Percentiles rank a stretch among this genome's conserved stretches.
These are phyloP conservation scores for Cheilinus undulatus DNA, from an alignment of 2,113 vertebrate species.

Conservation along the genomic window DNA sequence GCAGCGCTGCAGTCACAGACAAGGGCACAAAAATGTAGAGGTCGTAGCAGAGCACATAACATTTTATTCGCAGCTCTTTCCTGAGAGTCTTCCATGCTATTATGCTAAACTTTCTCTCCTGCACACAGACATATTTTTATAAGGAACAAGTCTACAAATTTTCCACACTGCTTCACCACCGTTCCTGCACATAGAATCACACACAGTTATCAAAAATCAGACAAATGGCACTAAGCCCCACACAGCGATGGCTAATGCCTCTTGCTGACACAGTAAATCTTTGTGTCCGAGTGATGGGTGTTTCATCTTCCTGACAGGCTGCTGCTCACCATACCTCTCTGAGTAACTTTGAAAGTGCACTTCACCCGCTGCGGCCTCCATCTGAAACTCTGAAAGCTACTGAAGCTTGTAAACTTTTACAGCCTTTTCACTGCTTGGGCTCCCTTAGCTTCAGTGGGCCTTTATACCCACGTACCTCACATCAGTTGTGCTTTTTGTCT, in stretches of 20 bases:
- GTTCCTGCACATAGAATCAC: background rate
- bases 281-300: constrained; percentile 41
- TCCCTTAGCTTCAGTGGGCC: constrained; percentile 34
- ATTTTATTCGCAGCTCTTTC: constrained; percentile 9
- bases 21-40: constrained; percentile 20
- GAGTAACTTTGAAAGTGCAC: constrained; percentile 47
- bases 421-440: constrained; percentile 40
- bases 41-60: constrained; percentile 4
- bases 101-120: constrained; percentile 10
- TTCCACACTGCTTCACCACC: constrained; percentile 40
- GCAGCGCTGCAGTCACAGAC: constrained; percentile 5
- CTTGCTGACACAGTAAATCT: constrained; percentile 62
- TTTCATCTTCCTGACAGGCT: constrained; percentile 67
- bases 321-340: constrained; percentile 52
- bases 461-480: constrained; percentile 44
- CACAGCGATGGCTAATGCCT: constrained; percentile 43
- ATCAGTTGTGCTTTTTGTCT: constrained; percentile 39
- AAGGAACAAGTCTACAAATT: constrained; percentile 18
- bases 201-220: constrained; percentile 25
- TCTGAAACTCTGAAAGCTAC: constrained; percentile 52
- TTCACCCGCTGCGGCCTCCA: constrained; percentile 58
- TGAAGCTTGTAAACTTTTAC: constrained; percentile 58
- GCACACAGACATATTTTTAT: constrained; percentile 17
- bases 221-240: constrained; percentile 48
- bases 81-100: background rate